phyloP scores from a whole-genome alignment of 2,888 invertebrate species.

The Leptopilina syphax region DNA sequence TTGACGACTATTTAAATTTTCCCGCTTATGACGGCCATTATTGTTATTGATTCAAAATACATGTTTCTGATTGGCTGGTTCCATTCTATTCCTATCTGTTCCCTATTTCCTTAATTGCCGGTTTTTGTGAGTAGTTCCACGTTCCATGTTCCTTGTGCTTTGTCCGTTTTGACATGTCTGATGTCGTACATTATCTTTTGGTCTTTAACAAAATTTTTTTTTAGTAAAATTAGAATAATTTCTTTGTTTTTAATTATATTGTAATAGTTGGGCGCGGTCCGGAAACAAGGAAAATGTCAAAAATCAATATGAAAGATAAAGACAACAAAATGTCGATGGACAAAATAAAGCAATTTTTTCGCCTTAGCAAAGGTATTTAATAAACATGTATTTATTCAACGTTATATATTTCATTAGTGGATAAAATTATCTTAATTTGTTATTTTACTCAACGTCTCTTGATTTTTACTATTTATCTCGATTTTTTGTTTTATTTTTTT shows the following conservation, averaged over 20 bases:
- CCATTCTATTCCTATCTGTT: background rate
- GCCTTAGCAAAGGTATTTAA: conserved; percentile 79
- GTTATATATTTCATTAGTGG: conserved; percentile 46
- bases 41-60: background rate
- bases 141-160: conserved; percentile 48
- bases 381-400: conserved; percentile 40
- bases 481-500: background rate
- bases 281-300: conserved; percentile 67
- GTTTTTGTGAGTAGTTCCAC: conserved; percentile 15
- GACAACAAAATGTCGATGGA: conserved; percentile 85
- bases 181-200: conserved; percentile 45
- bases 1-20: background rate
- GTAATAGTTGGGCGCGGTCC: conserved; percentile 50
- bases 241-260: conserved; percentile 49
- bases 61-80: background rate
- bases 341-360: conserved; percentile 86
- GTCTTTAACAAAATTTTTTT: conserved; percentile 48
- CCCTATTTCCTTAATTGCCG: background rate
- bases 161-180: conserved; percentile 56
- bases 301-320: conserved; percentile 84
- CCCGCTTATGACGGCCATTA: background rate
- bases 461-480: background rate
- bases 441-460: background rate
- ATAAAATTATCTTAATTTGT: conserved; percentile 34
- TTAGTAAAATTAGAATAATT: conserved; percentile 47